These are phyloP conservation scores for Tragelaphus scriptus DNA, from an alignment of 2,113 vertebrate species.

Conservation along the genomic window DNA sequence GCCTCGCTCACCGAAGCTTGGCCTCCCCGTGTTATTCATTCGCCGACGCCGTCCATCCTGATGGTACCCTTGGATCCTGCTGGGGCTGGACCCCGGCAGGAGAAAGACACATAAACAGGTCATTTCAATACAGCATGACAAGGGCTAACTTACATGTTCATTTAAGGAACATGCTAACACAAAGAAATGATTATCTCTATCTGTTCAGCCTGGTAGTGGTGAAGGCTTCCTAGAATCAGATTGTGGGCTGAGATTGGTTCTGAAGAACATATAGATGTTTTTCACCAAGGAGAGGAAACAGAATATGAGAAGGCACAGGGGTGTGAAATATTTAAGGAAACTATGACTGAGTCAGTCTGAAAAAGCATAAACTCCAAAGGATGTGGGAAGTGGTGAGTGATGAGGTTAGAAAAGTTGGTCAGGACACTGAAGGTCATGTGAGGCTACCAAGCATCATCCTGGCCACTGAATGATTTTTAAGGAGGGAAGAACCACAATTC, in stretches of 20 bases:
- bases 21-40: no score
- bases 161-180: neutral
- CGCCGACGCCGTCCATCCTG: no score
- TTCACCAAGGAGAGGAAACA: neutral
- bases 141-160: neutral
- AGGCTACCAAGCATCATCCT: neutral
- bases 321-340: slow-evolving; percentile 31
- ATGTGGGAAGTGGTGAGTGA: neutral
- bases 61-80: no score
- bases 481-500: neutral
- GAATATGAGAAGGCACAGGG: neutral
- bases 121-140: neutral
- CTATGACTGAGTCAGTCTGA: neutral
- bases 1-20: no score
- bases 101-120: neutral
- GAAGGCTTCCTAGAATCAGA: slow-evolving; percentile 6
- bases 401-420: neutral
- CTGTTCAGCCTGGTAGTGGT: neutral
- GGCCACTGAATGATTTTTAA: neutral
- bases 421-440: neutral
- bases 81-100: no score
- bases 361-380: neutral
- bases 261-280: neutral
- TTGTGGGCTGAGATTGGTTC: neutral
- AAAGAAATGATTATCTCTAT: neutral